Evolutionary conservation across 2,113 vertebrate species (phyloP), one percentile per base, ranked within the genome.

Genomic region (Perca schrenkii): DNA sequence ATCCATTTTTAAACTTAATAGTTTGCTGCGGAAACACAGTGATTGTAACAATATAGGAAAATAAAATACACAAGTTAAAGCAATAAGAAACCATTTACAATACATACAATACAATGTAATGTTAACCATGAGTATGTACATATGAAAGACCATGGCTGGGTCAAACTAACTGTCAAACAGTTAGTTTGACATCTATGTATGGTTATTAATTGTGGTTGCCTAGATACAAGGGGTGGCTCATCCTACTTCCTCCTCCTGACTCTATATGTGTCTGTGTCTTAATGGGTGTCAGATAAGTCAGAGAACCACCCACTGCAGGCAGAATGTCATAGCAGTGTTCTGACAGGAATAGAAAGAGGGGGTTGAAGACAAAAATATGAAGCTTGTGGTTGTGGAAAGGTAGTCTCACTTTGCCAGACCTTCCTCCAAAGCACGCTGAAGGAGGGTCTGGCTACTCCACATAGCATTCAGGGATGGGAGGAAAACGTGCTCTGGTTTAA

Each of bases 121-220:
- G n/a, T 22, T 56, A 62, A 70, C 22, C 15, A 8, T 15, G 62
- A 79, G 16, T 19, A 15, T n/a, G 43, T n/a, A 52, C 31, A 54
- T 34, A 8, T 14, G 1, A 84, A 79, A 85, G 82, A 61, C 68
- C 74, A 77, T 43, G 54, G 40, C 50, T 4, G 16, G 63, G 72
- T 77, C 62, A 83, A 31, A 28, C 28, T 28, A 28, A 28, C 28
- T 28, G 28, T 28, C 58, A 36, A 40, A 77, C 50, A 50, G 34
- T 61, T 73, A 68, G 17, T 62, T 66, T 52, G 47, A 83, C 52
- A 36, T 69, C 28, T 58, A 7, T 72, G 19, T 79, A 15, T 50
- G 69, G 62, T 84, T 68, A 58, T 61, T 22, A 50, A 67, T 66
- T 67, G 50, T 68, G 22, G 87, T 84, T 89, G 87, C 84, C 61